Conservation (phyloP, 1,140 invertebrate species). For the Adoxophyes honmai region DNA sequence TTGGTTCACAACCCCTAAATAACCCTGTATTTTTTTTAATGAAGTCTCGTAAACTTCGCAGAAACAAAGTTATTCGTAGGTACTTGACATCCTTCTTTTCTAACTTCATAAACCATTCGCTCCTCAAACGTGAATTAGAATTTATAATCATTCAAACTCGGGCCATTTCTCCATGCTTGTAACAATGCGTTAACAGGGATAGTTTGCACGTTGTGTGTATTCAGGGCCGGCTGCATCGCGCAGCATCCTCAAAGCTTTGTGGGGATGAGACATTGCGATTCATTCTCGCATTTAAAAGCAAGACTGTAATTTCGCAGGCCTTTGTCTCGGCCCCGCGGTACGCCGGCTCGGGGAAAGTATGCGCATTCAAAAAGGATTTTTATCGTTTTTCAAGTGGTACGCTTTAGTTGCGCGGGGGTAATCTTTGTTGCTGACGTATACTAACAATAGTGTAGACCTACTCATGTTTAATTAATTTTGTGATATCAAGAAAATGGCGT, state of each 20-base stretch:
- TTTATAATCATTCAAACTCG: constrained; percentile 2
- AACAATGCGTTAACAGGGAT: constrained; percentile 19
- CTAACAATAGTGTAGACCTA: too few species aligned
- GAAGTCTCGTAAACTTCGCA: too few species aligned
- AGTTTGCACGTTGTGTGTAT: constrained; percentile 20
- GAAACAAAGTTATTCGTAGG: too few species aligned
- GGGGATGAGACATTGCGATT: constrained; percentile 69
- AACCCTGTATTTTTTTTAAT: too few species aligned
- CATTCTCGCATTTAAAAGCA: constrained; percentile 73
- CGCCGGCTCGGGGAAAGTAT: constrained; percentile 60
- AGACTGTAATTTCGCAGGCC: constrained; percentile 70
- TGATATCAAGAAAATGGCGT: too few species aligned
- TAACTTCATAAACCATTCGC: not conserved
- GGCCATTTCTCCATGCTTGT: not conserved
- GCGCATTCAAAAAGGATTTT: constrained; percentile 70
- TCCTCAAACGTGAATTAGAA: not conserved
- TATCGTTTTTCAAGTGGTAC: constrained; percentile 65
- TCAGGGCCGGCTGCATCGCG: constrained; percentile 24
- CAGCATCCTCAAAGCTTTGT: constrained; percentile 62
- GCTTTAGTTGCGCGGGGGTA: constrained; percentile 41
- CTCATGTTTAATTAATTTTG: too few species aligned
- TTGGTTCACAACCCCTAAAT: too few species aligned
- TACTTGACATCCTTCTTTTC: too few species aligned
- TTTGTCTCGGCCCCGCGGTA: constrained; percentile 57
- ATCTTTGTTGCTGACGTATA: constrained; percentile 20